These are phyloP conservation scores for Calliopum simillimum DNA, from an alignment of 2,888 invertebrate species.

Conservation along the genomic window DNA sequence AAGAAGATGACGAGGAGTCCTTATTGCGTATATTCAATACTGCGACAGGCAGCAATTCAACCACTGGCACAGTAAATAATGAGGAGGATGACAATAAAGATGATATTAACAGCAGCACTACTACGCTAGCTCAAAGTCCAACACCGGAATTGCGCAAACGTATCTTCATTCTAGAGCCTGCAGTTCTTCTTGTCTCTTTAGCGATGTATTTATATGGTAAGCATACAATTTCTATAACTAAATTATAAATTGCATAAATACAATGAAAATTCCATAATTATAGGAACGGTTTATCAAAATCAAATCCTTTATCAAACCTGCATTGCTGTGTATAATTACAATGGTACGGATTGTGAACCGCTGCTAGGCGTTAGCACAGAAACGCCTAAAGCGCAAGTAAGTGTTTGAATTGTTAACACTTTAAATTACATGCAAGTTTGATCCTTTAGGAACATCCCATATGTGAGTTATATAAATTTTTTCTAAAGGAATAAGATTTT, in stretches of 20 bases:
- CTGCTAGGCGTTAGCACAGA: conserved; percentile 66
- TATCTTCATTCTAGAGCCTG: conserved; percentile 64
- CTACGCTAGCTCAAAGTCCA: conserved; percentile 17
- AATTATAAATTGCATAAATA: neutral
- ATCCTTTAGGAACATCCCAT: no score
- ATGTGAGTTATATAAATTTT: no score
- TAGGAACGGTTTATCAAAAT: conserved; percentile 72
- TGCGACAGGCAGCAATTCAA: neutral
- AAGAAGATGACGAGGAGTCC: conserved; percentile 19
- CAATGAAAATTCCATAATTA: conserved; percentile 29
- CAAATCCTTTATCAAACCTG: conserved; percentile 79
- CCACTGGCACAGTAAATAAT: conserved; percentile 24
- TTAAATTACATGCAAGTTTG: no score
- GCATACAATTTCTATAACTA: conserved; percentile 28
- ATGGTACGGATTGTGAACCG: conserved; percentile 71
- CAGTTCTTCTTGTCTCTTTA: conserved; percentile 62
- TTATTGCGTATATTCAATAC: conserved; percentile 43
- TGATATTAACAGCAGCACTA: conserved; percentile 29
- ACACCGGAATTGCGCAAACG: conserved; percentile 34
- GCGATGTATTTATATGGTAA: conserved; percentile 62
- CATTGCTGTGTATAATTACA: conserved; percentile 71
- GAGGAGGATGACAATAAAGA: conserved; percentile 3
- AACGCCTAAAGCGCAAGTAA: conserved; percentile 69
- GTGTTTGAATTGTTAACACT: no score
- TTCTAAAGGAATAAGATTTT: no score